These are phyloP conservation scores for Teleogryllus occipitalis DNA, from an alignment of 1,140 invertebrate species.

Conservation along the genomic window DNA sequence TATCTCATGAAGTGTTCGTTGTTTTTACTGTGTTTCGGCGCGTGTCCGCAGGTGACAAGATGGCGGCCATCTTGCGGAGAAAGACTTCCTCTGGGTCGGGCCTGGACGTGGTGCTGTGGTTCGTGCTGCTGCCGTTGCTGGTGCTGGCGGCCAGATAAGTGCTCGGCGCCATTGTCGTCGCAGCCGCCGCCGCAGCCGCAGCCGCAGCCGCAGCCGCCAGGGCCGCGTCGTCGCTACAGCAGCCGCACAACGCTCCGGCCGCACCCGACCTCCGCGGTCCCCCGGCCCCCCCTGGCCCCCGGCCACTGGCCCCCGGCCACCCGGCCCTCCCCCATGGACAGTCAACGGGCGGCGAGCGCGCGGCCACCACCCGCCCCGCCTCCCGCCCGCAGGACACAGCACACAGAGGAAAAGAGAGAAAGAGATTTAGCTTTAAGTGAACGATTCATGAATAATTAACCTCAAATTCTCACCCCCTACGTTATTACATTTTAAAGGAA, in stretches of 20 bases:
- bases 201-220: no score
- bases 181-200: no score
- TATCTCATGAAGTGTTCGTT: not conserved
- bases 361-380: not conserved
- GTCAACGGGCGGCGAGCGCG: no score
- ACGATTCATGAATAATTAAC: constrained; percentile 5
- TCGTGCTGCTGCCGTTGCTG: constrained; percentile 20
- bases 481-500: constrained; percentile 3
- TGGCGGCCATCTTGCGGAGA: constrained; percentile 42
- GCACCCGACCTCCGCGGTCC: no score
- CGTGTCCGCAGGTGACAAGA: constrained; percentile 40
- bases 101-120: constrained; percentile 23
- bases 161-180: no score
- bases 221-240: no score
- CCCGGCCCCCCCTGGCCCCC: no score
- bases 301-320: no score
- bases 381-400: not conserved
- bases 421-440: constrained; percentile 1
- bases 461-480: not conserved
- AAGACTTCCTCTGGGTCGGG: constrained; percentile 37
- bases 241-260: no score
- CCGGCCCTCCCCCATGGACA: no score
- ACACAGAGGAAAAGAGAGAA: not conserved
- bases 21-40: not conserved
- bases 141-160: constrained; percentile 22